Base-by-base conservation (phyloP, 2,113 vertebrate species). In the Oryzias woworae region DNA sequence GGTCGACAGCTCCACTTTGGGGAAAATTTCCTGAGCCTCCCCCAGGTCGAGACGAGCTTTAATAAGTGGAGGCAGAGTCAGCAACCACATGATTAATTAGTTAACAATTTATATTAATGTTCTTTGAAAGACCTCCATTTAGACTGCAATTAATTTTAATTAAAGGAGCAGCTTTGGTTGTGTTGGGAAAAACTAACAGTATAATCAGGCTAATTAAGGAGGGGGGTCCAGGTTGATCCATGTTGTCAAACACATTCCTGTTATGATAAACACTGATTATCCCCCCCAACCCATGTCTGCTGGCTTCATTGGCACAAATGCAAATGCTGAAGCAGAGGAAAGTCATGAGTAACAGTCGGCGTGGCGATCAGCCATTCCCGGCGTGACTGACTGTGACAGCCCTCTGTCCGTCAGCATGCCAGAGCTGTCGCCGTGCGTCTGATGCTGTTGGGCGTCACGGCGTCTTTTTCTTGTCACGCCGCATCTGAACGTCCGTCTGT, bases 41-140 rank as follows among this genome's bases (percentile, higher is more conserved):
- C n/a, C 16, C 54, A 64, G 81, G 81, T 85, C 71, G 78, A 41
- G 28, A 46, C 50, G 52, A 53, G 79, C 75, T 75, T 80, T 48
- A 75, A 75, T 8, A 47, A 75, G 64, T 2, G 5, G 71, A 62
- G 55, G 60, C 68, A 71, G 57, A 80, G 60, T 81, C 66, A 75
- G 62, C 75, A 77, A 77, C 64, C 64, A 73, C 72, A 88, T 90
- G 90, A 92, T 92, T 90, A 89, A 92, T 91, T 90, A 87, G 75
- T 81, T 76, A 87, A 82, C 87, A 86, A 88, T 90, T 92, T 87
- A 81, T 89, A 90, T 90, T 87, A 92, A 90, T 90, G 90, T 88
- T 87, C 82, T 77, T 73, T 88, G 88, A 91, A 88, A 91, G 86
- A 90, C 89, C 86, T 88, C 85, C 80, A 88, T 85, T 90, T 90